Base-by-base conservation (phyloP, 2,113 vertebrate genomes). In the Ciconia maguari region DNA sequence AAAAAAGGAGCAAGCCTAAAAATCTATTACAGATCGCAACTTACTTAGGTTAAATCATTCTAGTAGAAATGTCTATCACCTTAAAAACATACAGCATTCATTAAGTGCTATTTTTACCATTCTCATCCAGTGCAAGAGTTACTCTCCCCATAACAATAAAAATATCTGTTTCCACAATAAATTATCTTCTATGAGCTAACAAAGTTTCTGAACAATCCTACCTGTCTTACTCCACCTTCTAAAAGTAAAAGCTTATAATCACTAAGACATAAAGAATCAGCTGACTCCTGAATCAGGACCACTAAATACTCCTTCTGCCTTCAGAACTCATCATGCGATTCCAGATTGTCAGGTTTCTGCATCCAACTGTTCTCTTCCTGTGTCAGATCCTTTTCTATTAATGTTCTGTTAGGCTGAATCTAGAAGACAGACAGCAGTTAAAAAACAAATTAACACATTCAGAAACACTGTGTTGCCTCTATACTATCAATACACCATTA, bases 141-240 rank as follows among this genome's bases (percentile, higher is more conserved):
- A 66, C 60, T 83, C 87, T 89, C 81, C 30, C 49, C 8, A 15
- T 41, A 94, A 75, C 36, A 83, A 89, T 76, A 95, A 93, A 95
- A 95, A 94, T 57, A 96, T n/a, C 81, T 70, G 74, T 75, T 81
- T 93, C 83, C 83, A 94, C 70, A 95, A 95, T 89, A 97, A 95
- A 94, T 96, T 90, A 95, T 83, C 75, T 80, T 87, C 91, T 93
- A 46, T 0, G 3, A 97, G 78, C 62, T 87, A 83, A 91, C 76
- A 65, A 93, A 83, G 79, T 65, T 83, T 74, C 91, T 90, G 70
- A 92, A 87, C 65, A 64, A 83, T 90, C 91, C 97, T 95, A 92
- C 93, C 94, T 93, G 93, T 86, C 85, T 83, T 42, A 86, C 64
- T 83, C 82, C 93, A 75, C 94, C 77, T 90, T 92, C 85, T 94